phyloP scores from a whole-genome alignment of 2,113 vertebrate genomes.

The Geococcyx californianus region DNA sequence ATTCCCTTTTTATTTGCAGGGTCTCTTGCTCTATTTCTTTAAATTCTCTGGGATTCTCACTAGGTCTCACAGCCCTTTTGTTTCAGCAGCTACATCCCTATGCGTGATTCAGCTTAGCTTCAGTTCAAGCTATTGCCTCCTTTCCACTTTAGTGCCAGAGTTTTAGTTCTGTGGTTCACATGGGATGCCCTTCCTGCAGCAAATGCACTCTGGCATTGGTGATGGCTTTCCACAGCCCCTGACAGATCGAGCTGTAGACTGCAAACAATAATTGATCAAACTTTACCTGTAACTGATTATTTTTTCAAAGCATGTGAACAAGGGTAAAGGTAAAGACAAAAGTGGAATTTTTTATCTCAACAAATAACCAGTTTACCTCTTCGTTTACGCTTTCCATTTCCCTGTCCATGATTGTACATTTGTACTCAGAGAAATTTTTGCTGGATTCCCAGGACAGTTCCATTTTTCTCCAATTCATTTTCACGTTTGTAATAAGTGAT shows the following conservation, averaged over 20 bases:
- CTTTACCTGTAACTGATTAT: not conserved
- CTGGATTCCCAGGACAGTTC: slow-evolving; percentile 54
- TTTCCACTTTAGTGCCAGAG: not conserved
- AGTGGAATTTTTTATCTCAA: not conserved
- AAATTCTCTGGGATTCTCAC: not conserved
- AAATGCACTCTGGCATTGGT: not conserved
- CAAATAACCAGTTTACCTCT: not conserved
- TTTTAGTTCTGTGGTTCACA: not conserved
- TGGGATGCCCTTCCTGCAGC: not conserved
- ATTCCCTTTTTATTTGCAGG: not conserved
- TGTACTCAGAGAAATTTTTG: not conserved
- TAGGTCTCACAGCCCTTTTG: not conserved
- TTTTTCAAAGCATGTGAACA: not conserved
- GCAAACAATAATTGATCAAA: not conserved
- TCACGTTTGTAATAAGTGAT: not conserved
- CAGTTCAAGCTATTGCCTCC: not conserved
- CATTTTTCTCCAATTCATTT: not conserved
- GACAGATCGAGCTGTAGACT: not conserved
- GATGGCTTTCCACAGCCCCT: not conserved
- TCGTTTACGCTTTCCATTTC: fast-evolving
- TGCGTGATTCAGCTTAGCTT: not conserved
- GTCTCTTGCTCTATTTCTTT: not conserved
- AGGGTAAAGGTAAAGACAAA: not conserved
- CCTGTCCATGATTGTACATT: not conserved
- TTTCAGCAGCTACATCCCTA: not conserved